Base-by-base conservation (phyloP, 2,888 invertebrate genomes). In the Stenodera caucasica region DNA sequence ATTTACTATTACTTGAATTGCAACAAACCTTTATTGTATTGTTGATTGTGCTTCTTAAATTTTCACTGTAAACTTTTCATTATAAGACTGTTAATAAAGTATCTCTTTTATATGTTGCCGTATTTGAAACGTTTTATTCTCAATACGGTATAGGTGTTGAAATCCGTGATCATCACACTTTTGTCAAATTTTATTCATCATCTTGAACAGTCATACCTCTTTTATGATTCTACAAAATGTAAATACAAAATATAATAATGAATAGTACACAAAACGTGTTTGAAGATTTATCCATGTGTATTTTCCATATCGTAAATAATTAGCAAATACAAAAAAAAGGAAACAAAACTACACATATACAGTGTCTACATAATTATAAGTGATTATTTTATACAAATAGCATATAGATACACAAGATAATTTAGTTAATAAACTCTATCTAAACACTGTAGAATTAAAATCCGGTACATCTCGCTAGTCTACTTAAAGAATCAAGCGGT, bases 301-400 rank as follows among this genome's bases (percentile, higher is more conserved):
- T 78, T 77, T 78, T 71, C 72, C 69, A 74, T 72, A 71, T 73
- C 71, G 72, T 76, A 76, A 77, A 75, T 76, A 75, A 75, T 76
- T 72, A 74, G 78, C 78, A 78, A 77, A 79, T 79, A 80, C 78
- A 80, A 80, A 74, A 63, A 21, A 45, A 45, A 45, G n/a, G n/a
- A 18, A 40, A 78, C 77, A 79, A 79, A 80, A 80, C 79, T 80
- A 80, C 80, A 80, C 79, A 80, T 80, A 79, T 80, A 80, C 80
- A 79, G 78, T 77, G 78, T 78, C 78, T 79, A 77, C 76, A 75
- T 76, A 77, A 74, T 77, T 75, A 76, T 77, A 72, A 71, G 78
- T 79, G 78, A 77, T 77, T 79, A 80, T 80, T 80, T 62, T 81
- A 80, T 81, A 81, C 81, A 81, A 76, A 70, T 79, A 79, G 78